Evolutionary conservation across 2,797 vertebrate genomes (phyloP), one percentile per base, ranked within the genome.

Genomic region (Enteromius treurensis): DNA sequence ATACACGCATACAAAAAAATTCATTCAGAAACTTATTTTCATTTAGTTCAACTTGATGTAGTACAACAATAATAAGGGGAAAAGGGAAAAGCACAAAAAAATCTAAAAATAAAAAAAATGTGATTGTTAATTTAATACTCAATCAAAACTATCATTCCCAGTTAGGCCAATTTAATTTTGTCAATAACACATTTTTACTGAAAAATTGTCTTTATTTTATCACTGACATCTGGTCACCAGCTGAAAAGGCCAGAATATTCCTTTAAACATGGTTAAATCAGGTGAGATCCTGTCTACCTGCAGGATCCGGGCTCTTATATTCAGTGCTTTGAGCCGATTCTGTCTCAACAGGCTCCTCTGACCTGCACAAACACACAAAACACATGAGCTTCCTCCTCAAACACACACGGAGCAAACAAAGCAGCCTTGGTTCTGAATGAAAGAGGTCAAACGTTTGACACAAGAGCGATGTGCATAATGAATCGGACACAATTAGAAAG

Each of bases 211-310:
- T 26, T 26, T 26, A n/a, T 55, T 55, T 55, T 9, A 8, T n/a
- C 9, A n/a, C 7, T 10, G 8, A 4, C 53, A 55, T 19, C 21
- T 9, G 51, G 19, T 55, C 7, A 55, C 40, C 8, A 40, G 40
- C 40, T n/a, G 6, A 10, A 21, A 5, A 49, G 5, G 4, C 14
- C 47, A 10, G 21, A 55, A 21, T 55, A 23, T 58, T 60, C n/a
- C 21, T 11, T 23, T 23, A 58, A 32, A 37, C 77, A 74, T 5
- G 15, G 49, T 51, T 51, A 17, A 51, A 17, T 51, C 0, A 51
- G 5, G 49, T 51, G 49, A 51, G 7, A 32, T 29, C 10, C 9
- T 51, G n/a, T 10, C 76, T 89, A 95, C 95, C 93, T 85, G 84
- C 90, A 83, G 85, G 21, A 19, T 90, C 90, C 6, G 86, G 87